Conservation (phyloP, 2,888 invertebrate genomes). For the Diachrysia chrysitis region DNA sequence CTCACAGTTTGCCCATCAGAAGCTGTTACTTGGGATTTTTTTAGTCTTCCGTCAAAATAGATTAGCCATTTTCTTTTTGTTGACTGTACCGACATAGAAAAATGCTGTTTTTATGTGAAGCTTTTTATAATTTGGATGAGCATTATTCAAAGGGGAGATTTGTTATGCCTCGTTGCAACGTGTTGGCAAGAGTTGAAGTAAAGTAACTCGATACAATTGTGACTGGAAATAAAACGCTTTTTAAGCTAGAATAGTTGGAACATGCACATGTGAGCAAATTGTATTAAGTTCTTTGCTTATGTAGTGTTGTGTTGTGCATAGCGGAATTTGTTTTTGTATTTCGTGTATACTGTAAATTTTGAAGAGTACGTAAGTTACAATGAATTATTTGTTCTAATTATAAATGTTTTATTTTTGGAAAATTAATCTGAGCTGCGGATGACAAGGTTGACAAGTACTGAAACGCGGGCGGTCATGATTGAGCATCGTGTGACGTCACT, state of each 20-base stretch:
- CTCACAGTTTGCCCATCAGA: conserved; percentile 44
- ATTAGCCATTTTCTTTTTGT: conserved; percentile 72
- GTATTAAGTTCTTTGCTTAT: not conserved
- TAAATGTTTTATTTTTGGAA: too few species aligned
- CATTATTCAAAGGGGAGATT: conserved; percentile 40
- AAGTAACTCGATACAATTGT: conserved; percentile 24
- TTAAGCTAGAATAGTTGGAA: conserved; percentile 5
- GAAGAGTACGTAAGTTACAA: too few species aligned
- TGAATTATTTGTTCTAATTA: too few species aligned
- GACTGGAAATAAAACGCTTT: conserved; percentile 13
- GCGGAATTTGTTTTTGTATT: not conserved
- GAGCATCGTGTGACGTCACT: too few species aligned
- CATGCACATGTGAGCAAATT: conserved; percentile 1
- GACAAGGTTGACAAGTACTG: too few species aligned
- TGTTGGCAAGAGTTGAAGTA: conserved; percentile 31
- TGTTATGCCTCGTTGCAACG: not conserved
- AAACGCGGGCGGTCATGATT: too few species aligned
- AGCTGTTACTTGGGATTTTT: conserved; percentile 59
- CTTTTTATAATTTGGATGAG: conserved; percentile 58
- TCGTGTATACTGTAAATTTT: too few species aligned
- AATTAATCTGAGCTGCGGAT: too few species aligned
- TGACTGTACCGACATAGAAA: conserved; percentile 63
- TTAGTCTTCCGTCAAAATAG: conserved; percentile 70
- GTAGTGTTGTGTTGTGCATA: too few species aligned
- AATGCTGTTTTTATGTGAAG: conserved; percentile 60